These are phyloP conservation scores for Phengaris arion DNA, from an alignment of 2,888 invertebrate species.

Conservation along the genomic window DNA sequence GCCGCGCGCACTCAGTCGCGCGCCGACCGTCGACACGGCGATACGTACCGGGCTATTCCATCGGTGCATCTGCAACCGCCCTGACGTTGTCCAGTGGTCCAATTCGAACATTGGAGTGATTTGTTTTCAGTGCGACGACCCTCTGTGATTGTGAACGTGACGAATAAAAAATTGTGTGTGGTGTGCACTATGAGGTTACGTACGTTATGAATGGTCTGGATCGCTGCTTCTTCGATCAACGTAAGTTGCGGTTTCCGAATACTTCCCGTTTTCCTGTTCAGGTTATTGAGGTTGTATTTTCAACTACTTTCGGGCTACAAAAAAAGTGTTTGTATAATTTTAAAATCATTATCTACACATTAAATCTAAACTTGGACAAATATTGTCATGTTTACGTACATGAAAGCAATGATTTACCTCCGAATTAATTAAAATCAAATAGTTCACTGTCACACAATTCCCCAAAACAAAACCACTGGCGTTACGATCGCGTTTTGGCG, in stretches of 20 bases:
- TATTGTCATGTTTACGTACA: no score
- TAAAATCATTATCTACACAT: background rate
- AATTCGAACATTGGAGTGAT: constrained; percentile 71
- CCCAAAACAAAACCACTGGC: no score
- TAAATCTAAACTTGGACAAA: background rate
- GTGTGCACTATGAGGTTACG: constrained; percentile 76
- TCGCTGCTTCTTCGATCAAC: constrained; percentile 79
- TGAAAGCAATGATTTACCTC: no score
- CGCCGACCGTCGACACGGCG: constrained; percentile 72
- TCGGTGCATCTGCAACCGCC: constrained; percentile 55
- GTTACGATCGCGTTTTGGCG: background rate
- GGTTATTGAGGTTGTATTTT: background rate
- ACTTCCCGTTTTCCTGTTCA: background rate
- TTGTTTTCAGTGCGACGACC: constrained; percentile 72
- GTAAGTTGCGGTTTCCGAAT: constrained; percentile 57
- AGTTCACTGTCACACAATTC: background rate
- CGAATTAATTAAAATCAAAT: background rate
- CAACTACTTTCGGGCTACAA: no score
- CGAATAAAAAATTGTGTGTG: constrained; percentile 63
- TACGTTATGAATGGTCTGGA: constrained; percentile 79
- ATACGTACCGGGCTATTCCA: constrained; percentile 49
- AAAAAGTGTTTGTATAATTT: background rate
- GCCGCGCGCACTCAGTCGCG: constrained; percentile 74
- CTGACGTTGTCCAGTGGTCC: constrained; percentile 69
- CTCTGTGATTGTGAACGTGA: constrained; percentile 64